phyloP scores from a whole-genome alignment of 2,888 invertebrate species.

The Pachymerium ferrugineum region DNA sequence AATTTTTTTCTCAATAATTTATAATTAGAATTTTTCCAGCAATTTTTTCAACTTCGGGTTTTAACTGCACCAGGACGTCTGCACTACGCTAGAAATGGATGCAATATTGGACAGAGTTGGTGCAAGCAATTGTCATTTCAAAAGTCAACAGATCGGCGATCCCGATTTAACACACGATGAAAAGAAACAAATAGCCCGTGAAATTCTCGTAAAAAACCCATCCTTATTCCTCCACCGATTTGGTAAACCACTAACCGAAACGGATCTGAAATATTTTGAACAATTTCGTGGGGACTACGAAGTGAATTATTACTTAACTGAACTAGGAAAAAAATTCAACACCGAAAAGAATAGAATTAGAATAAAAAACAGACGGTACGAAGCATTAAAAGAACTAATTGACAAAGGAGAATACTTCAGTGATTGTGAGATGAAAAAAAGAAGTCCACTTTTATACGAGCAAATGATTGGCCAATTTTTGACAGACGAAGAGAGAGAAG shows the following conservation, averaged over 20 bases:
- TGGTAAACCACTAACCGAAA: conserved; percentile 61
- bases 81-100: not conserved
- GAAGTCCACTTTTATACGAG: conserved; percentile 84
- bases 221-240: conserved; percentile 69
- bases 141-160: conserved; percentile 75
- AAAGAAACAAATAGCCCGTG: conserved; percentile 62
- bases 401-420: conserved; percentile 72
- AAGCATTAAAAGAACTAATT: conserved; percentile 69
- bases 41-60: too few relatives aligned
- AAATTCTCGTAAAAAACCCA: conserved; percentile 61
- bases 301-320: conserved; percentile 59
- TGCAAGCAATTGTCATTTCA: conserved; percentile 62
- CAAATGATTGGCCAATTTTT: conserved; percentile 82
- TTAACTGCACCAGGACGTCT: too few relatives aligned
- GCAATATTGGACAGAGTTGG: conserved; percentile 60
- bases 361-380: conserved; percentile 72
- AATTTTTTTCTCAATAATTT: too few relatives aligned
- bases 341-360: conserved; percentile 49
- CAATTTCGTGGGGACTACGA: conserved; percentile 52
- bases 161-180: conserved; percentile 64
- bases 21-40: too few relatives aligned
- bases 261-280: conserved; percentile 67
- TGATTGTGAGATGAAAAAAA: conserved; percentile 86
- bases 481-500: conserved; percentile 65
- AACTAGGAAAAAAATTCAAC: conserved; percentile 44